Percentiles rank a stretch among this genome's conserved stretches.
phyloP scores from a whole-genome alignment of 2,888 invertebrate genomes.

The Pocota personata region DNA sequence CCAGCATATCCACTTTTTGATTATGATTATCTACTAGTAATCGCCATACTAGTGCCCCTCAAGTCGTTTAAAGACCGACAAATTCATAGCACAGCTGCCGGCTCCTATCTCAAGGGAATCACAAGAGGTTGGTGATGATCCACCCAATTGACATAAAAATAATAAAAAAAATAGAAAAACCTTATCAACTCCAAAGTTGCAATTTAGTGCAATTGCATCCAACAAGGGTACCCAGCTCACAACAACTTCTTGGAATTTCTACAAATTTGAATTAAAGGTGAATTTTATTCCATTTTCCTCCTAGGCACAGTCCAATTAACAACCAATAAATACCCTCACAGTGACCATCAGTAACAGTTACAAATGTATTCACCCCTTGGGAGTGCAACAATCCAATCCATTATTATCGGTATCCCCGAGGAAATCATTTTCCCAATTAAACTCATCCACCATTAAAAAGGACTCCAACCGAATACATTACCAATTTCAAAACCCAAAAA shows the following conservation, averaged over 20 bases:
- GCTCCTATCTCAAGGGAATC: too few species aligned
- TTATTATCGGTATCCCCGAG: conserved; percentile 37
- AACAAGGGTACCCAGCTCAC: neutral
- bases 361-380: conserved; percentile 58
- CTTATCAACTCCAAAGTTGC: neutral
- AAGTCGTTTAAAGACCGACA: too few species aligned
- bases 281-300: conserved; percentile 2
- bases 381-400: conserved; percentile 22
- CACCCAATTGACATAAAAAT: too few species aligned
- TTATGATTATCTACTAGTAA: too few species aligned
- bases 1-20: too few species aligned
- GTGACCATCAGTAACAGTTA: conserved; percentile 27
- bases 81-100: too few species aligned
- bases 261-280: neutral
- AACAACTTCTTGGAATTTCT: neutral
- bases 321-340: conserved; percentile 38
- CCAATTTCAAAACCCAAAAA: conserved; percentile 29
- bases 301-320: conserved; percentile 48
- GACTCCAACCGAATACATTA: conserved; percentile 21
- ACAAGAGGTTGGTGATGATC: too few species aligned
- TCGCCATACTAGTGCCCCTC: too few species aligned
- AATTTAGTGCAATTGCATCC: conserved; percentile 12
- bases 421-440: conserved; percentile 53
- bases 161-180: neutral
- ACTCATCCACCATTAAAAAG: conserved; percentile 1